phyloP scores from a whole-genome alignment of 2,797 vertebrate species.

The Danio aesculapii region DNA sequence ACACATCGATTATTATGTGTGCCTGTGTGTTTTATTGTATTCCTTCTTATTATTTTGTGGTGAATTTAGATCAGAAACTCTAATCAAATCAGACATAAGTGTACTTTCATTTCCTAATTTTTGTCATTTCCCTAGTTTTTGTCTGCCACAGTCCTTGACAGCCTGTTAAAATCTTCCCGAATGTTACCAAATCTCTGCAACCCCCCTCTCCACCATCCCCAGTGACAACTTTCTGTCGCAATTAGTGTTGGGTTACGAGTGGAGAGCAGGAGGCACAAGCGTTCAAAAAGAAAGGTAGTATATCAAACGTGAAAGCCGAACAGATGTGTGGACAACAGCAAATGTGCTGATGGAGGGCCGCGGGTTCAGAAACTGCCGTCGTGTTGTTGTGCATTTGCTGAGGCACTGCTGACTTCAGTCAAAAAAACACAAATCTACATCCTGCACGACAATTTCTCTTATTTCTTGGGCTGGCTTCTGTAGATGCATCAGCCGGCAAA shows the following conservation, averaged over 20 bases:
- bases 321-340: slow-evolving; percentile 32
- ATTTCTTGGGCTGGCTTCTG: slow-evolving; percentile 5
- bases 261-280: slow-evolving; percentile 32
- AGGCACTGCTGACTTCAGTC: slow-evolving; percentile 44
- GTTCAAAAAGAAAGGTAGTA: slow-evolving; percentile 14
- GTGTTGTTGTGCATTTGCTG: slow-evolving; percentile 10
- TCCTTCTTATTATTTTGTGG: slow-evolving; percentile 41
- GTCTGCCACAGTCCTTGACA: slow-evolving; percentile 19
- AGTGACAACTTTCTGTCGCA: slow-evolving; percentile 62
- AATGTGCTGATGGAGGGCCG: slow-evolving; percentile 15
- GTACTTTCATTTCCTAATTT: slow-evolving; percentile 52
- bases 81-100: slow-evolving; percentile 62
- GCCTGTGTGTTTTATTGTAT: neutral
- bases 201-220: slow-evolving; percentile 55
- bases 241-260: slow-evolving; percentile 68
- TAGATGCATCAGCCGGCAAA: slow-evolving; percentile 7
- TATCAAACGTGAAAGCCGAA: slow-evolving; percentile 36
- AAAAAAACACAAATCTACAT: slow-evolving; percentile 19
- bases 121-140: slow-evolving; percentile 33
- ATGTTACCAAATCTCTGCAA: slow-evolving; percentile 66
- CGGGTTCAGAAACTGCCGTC: neutral
- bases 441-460: slow-evolving; percentile 16
- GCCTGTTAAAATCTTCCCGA: slow-evolving; percentile 63
- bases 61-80: slow-evolving; percentile 21
- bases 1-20: neutral